phyloP scores from a whole-genome alignment of 2,113 vertebrate genomes.

The Larimichthys crocea region DNA sequence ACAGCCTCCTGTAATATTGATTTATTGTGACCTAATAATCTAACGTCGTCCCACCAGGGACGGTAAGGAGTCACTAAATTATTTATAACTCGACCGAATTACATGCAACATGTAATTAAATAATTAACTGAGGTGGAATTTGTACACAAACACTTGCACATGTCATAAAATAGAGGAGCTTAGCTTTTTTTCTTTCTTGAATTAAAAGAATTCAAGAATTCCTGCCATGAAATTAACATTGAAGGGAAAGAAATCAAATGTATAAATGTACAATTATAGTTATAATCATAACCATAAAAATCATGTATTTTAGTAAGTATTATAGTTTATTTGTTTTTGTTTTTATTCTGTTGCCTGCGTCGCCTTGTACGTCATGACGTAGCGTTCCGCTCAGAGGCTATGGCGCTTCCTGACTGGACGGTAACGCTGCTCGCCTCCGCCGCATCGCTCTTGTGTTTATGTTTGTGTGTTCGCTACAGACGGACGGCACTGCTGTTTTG shows the following conservation, averaged over 20 bases:
- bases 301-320: too few species aligned
- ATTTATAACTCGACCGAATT: background rate
- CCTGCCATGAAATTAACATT: background rate
- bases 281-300: background rate
- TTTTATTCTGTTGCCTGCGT: background rate
- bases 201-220: background rate
- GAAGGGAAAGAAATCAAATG: too few species aligned
- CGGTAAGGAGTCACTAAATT: background rate
- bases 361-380: slow-evolving; percentile 24
- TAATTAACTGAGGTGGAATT: background rate
- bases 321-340: too few species aligned
- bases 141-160: too few species aligned
- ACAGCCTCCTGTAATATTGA: background rate
- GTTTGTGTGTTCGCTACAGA: slow-evolving; percentile 70
- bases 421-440: slow-evolving; percentile 57
- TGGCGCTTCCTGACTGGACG: slow-evolving; percentile 82
- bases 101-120: too few species aligned
- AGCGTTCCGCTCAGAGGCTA: slow-evolving; percentile 46
- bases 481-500: slow-evolving; percentile 38
- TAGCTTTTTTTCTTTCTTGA: too few species aligned
- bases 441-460: slow-evolving; percentile 74
- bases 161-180: background rate
- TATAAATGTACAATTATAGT: background rate
- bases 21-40: background rate
- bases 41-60: background rate